Conservation (phyloP, 2,797 vertebrate genomes). For the Allobates femoralis region DNA sequence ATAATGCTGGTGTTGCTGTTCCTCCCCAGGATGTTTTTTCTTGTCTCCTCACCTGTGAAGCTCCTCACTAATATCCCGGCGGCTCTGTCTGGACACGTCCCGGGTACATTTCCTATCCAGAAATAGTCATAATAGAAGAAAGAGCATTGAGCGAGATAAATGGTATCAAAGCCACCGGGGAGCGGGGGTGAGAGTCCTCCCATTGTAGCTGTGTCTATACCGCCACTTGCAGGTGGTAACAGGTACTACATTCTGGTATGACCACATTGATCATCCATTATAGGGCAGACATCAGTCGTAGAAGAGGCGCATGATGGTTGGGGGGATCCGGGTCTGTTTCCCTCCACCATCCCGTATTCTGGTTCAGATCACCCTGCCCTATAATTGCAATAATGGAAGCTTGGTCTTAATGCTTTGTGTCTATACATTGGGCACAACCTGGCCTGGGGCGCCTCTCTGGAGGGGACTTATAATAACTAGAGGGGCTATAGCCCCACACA, state of each 20-base stretch:
- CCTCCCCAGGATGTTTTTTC: not conserved
- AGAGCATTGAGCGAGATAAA: not conserved
- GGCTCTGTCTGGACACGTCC: conserved; percentile 30
- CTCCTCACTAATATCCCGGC: not conserved
- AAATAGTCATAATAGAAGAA: not conserved
- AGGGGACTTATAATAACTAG: too few species aligned
- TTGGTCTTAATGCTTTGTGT: not conserved
- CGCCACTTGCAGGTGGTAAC: conserved; percentile 22
- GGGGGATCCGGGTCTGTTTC: not conserved
- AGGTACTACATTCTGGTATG: not conserved
- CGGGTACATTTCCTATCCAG: not conserved
- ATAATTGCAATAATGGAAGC: not conserved
- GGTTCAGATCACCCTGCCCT: not conserved
- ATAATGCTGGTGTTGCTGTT: not conserved
- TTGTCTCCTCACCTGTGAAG: not conserved
- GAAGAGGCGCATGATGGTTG: not conserved
- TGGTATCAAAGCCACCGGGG: not conserved
- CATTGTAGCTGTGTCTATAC: not conserved
- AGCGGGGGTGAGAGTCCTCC: not conserved
- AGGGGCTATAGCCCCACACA: too few species aligned
- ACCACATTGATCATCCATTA: not conserved
- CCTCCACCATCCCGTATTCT: too few species aligned
- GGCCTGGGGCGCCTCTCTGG: too few species aligned
- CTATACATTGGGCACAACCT: too few species aligned
- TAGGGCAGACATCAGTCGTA: not conserved